phyloP scores from a whole-genome alignment of 2,888 invertebrate species.

The Galerucella pusilla region DNA sequence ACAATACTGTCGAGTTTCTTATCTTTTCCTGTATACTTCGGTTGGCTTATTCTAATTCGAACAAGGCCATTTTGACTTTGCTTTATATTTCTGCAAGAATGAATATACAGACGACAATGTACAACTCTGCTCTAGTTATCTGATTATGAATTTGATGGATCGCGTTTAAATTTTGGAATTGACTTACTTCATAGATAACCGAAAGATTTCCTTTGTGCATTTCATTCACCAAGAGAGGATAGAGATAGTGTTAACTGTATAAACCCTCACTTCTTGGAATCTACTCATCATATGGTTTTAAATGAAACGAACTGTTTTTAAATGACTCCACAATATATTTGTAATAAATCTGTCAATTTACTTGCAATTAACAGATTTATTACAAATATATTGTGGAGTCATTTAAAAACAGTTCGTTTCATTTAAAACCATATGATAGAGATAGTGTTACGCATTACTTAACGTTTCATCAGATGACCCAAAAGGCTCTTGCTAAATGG shows the following conservation, averaged over 20 bases:
- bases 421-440: too few relatives aligned
- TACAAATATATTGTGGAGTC: too few relatives aligned
- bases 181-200: constrained; percentile 18
- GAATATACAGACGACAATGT: constrained; percentile 27
- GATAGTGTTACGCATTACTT: background rate
- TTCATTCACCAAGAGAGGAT: background rate
- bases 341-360: too few relatives aligned
- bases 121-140: constrained; percentile 27
- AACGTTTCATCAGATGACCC: too few relatives aligned
- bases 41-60: constrained; percentile 49
- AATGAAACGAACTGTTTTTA: too few relatives aligned
- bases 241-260: too few relatives aligned
- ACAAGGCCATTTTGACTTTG: constrained; percentile 35
- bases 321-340: too few relatives aligned
- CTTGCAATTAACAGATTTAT: too few relatives aligned
- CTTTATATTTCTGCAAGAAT: constrained; percentile 30
- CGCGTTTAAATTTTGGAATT: constrained; percentile 25
- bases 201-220: background rate
- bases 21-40: constrained; percentile 46
- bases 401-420: too few relatives aligned
- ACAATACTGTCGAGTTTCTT: constrained; percentile 49
- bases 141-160: constrained; percentile 41
- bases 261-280: too few relatives aligned
- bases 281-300: too few relatives aligned
- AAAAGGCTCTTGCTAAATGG: too few relatives aligned